Percentiles rank a stretch among this genome's conserved stretches.
Evolutionary conservation across 2,888 invertebrate species (phyloP).

Genomic region (Ditylenchus weischeri): DNA sequence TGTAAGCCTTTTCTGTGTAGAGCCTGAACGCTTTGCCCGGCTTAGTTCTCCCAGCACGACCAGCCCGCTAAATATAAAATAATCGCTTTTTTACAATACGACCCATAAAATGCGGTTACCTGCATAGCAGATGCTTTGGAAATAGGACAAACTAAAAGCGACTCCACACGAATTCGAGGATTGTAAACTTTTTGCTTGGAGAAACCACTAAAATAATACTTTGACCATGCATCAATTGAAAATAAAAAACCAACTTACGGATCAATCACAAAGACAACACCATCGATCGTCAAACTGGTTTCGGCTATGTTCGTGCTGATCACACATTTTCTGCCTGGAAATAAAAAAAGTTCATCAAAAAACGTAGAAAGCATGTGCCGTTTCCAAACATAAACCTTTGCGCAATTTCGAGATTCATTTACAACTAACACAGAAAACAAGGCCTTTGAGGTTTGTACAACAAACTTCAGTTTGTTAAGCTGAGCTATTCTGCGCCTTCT

Average conservation of each 20-base stretch:
- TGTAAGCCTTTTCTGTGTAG: conserved; percentile 86
- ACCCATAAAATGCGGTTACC: too few relatives aligned
- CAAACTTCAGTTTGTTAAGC: too few relatives aligned
- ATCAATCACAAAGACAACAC: conserved; percentile 98
- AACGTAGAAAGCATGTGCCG: background rate
- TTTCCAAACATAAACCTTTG: background rate
- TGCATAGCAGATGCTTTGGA: conserved; percentile 99
- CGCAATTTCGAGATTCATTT: background rate
- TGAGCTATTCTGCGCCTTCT: too few relatives aligned
- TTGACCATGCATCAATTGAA: too few relatives aligned
- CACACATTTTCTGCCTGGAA: conserved; percentile 65
- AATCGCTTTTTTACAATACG: too few relatives aligned
- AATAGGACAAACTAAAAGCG: conserved; percentile 92
- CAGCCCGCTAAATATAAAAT: conserved; percentile 69
- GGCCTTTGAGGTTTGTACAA: too few relatives aligned
- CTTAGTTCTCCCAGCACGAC: conserved; percentile 92
- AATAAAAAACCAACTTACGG: conserved; percentile 63
- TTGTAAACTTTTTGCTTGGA: conserved; percentile 72
- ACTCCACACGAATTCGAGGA: conserved; percentile 87
- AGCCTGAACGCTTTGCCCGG: conserved; percentile 87
- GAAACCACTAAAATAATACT: too few relatives aligned
- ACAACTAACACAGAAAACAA: background rate
- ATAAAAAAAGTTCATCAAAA: background rate
- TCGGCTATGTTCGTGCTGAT: conserved; percentile 99
- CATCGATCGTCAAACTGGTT: conserved; percentile 96